These are phyloP conservation scores for Caprella mutica DNA, from an alignment of 2,888 invertebrate genomes.

Conservation along the genomic window DNA sequence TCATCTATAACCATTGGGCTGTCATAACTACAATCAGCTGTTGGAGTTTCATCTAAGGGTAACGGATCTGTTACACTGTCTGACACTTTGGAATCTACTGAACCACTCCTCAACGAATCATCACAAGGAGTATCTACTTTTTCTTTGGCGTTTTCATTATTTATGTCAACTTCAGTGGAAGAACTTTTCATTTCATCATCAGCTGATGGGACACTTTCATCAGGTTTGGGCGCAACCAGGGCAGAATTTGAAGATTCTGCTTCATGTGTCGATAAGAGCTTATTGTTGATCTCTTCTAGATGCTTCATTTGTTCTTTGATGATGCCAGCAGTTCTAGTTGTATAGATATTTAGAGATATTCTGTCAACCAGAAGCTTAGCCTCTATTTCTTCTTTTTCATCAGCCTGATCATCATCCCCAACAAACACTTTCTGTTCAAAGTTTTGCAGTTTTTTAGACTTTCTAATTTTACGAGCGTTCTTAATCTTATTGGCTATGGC, in stretches of 20 bases:
- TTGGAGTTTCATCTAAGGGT: no score
- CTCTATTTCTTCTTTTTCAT: conserved; percentile 16
- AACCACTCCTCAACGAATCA: no score
- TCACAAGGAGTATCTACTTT: not conserved
- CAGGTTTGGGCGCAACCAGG: not conserved
- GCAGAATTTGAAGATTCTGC: not conserved
- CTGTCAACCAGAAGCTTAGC: conserved; percentile 26
- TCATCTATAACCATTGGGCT: no score
- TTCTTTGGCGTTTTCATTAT: not conserved
- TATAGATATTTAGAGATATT: conserved; percentile 27
- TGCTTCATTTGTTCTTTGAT: not conserved
- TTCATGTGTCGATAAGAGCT: conserved; percentile 16
- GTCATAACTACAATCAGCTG: no score
- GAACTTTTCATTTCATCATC: not conserved
- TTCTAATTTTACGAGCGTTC: conserved; percentile 11
- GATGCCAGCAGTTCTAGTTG: conserved; percentile 15
- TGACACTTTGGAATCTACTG: no score
- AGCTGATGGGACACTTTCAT: not conserved
- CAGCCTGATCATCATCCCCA: conserved; percentile 14
- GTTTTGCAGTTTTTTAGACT: conserved; percentile 13
- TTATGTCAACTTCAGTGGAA: not conserved
- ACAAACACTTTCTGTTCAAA: conserved; percentile 15
- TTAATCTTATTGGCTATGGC: not conserved
- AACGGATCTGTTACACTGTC: no score
- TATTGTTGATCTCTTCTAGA: not conserved